Conservation (phyloP, 2,888 invertebrate genomes). For the Brachyptera putata region DNA sequence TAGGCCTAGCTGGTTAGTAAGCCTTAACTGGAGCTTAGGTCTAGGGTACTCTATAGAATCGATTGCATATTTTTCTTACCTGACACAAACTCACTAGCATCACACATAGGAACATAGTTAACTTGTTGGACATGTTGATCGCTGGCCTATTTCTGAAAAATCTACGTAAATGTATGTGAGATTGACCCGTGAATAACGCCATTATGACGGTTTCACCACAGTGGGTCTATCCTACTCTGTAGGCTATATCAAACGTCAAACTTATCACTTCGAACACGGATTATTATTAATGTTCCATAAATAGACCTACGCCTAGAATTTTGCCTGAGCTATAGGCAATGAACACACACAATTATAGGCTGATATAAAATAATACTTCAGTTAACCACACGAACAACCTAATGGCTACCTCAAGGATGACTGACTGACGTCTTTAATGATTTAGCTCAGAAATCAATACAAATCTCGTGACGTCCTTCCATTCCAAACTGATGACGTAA, state of each 20-base stretch:
- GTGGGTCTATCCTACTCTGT: too few relatives aligned
- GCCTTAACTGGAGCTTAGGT: not conserved
- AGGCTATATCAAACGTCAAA: too few relatives aligned
- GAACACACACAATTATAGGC: too few relatives aligned
- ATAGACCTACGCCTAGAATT: too few relatives aligned
- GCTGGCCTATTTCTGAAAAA: conserved; percentile 1
- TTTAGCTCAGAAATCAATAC: too few relatives aligned
- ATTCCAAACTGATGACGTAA: too few relatives aligned
- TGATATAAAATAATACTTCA: not conserved
- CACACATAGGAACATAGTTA: not conserved
- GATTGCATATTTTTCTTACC: conserved; percentile 3
- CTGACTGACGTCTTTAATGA: not conserved
- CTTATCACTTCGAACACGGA: too few relatives aligned
- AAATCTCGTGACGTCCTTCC: too few relatives aligned
- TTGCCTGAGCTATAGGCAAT: too few relatives aligned
- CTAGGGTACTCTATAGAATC: not conserved
- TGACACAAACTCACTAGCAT: not conserved
- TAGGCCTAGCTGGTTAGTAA: too few relatives aligned
- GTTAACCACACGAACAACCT: not conserved
- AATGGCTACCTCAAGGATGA: not conserved
- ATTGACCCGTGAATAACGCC: conserved; percentile 10
- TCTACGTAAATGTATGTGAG: conserved; percentile 1
- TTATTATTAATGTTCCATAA: too few relatives aligned
- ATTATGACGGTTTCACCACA: too few relatives aligned
- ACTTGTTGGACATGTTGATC: not conserved